Percentiles rank a stretch among this genome's conserved stretches.
Evolutionary conservation across 2,888 invertebrate genomes (phyloP).

Genomic region (Chouioia cunea): DNA sequence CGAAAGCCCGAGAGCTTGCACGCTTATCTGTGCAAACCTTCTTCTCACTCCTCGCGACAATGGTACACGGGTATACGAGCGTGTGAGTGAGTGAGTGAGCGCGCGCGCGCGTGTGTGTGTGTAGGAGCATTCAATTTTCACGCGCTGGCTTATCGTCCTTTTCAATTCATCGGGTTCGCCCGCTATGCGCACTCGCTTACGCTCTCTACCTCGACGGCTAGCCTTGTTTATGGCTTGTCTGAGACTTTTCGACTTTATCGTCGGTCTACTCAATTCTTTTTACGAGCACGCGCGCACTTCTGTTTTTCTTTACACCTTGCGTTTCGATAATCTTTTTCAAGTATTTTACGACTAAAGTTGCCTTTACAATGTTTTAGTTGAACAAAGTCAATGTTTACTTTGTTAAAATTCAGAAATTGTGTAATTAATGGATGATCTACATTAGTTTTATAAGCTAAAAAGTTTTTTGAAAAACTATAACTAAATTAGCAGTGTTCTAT

Average conservation of each 20-base stretch:
- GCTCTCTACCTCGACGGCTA: slow-evolving; percentile 4
- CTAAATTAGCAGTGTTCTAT: slow-evolving; percentile 34
- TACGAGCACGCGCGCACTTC: not conserved
- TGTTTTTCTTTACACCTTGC: no score
- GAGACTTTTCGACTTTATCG: slow-evolving; percentile 41
- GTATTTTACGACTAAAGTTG: no score
- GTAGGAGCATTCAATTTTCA: slow-evolving; percentile 43
- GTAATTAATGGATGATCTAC: not conserved
- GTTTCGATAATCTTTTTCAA: no score
- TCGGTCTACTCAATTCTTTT: slow-evolving; percentile 4
- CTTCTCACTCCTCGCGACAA: slow-evolving; percentile 23
- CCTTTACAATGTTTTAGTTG: no score
- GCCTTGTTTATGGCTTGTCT: slow-evolving; percentile 39
- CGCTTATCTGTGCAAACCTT: slow-evolving; percentile 31
- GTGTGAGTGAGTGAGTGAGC: not conserved
- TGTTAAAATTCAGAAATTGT: not conserved
- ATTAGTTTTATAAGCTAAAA: not conserved
- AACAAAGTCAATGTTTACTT: no score
- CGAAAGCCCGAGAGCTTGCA: slow-evolving; percentile 9
- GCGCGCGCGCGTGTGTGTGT: not conserved
- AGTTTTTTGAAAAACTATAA: slow-evolving; percentile 38
- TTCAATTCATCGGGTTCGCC: slow-evolving; percentile 49
- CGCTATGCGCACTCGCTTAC: slow-evolving; percentile 7
- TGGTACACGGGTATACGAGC: not conserved
- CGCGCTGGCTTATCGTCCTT: slow-evolving; percentile 47